Conservation (phyloP, 2,888 invertebrate genomes). For the Conops quadrifasciatus region DNA sequence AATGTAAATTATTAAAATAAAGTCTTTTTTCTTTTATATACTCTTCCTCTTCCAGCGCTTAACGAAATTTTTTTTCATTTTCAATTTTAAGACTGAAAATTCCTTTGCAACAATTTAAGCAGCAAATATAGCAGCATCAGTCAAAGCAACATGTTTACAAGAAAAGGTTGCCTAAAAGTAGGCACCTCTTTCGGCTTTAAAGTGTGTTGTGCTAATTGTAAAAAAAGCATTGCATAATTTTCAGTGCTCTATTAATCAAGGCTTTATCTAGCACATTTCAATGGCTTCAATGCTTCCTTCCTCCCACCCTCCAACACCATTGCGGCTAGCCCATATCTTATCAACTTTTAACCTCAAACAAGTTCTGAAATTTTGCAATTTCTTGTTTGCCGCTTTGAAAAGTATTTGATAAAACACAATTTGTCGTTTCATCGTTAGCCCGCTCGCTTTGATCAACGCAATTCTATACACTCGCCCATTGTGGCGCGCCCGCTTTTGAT, state of each 20-base stretch:
- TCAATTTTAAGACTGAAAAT: too few species aligned
- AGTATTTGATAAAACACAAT: neutral
- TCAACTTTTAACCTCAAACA: neutral
- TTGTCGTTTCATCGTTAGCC: neutral
- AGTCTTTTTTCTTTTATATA: too few species aligned
- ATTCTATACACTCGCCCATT: neutral
- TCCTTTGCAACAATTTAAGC: too few species aligned
- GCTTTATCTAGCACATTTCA: too few species aligned
- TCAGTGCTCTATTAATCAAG: neutral
- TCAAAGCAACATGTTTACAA: too few species aligned
- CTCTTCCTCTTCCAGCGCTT: too few species aligned
- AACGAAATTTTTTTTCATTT: too few species aligned
- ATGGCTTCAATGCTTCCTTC: neutral
- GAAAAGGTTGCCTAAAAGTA: slow-evolving; percentile 13
- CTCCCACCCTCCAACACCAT: neutral
- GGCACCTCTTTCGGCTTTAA: neutral
- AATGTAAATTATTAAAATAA: too few species aligned
- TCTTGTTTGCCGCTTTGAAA: neutral
- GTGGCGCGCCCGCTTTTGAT: too few species aligned
- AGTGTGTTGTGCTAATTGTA: neutral
- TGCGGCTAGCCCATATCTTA: neutral
- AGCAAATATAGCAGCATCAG: too few species aligned
- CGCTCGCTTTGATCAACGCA: neutral
- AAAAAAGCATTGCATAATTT: slow-evolving; percentile 20
- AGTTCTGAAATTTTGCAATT: too few species aligned